Percentiles rank a stretch among this genome's conserved stretches.
phyloP scores from a whole-genome alignment of 2,797 vertebrate species.

The Tadarida brasiliensis region DNA sequence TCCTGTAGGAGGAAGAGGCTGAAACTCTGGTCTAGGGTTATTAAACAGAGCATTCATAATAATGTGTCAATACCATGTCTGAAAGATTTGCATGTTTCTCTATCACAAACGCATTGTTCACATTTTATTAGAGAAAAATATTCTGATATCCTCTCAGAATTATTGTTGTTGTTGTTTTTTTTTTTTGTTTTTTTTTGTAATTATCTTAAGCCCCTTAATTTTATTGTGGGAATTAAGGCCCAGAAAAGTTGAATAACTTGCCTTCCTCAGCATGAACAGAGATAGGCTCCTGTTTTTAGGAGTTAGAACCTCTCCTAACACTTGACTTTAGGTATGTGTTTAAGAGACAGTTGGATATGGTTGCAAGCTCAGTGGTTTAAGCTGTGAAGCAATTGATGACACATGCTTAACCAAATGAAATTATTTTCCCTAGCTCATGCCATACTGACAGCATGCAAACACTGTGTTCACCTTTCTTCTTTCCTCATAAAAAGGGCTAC shows the following conservation, averaged over 20 bases:
- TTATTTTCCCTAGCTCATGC: constrained; percentile 56
- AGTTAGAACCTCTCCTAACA: neutral
- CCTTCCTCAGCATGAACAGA: neutral
- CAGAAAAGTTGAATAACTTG: neutral
- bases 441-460: constrained; percentile 47
- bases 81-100: constrained; percentile 58
- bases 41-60: neutral
- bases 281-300: neutral
- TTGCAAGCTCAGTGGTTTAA: constrained; percentile 56
- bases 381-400: constrained; percentile 50
- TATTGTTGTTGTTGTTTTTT: no score
- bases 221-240: neutral
- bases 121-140: constrained; percentile 47
- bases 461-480: constrained; percentile 28
- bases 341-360: constrained; percentile 44
- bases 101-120: neutral
- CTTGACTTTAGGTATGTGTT: constrained; percentile 24
- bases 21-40: constrained; percentile 23
- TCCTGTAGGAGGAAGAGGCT: constrained; percentile 53
- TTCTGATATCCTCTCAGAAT: neutral
- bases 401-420: constrained; percentile 71
- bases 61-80: neutral
- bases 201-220: neutral
- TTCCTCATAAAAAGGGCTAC: constrained; percentile 38
- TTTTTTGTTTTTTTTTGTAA: no score